phyloP scores from a whole-genome alignment of 2,888 invertebrate species.

The Poecilobothrus nobilitatus region DNA sequence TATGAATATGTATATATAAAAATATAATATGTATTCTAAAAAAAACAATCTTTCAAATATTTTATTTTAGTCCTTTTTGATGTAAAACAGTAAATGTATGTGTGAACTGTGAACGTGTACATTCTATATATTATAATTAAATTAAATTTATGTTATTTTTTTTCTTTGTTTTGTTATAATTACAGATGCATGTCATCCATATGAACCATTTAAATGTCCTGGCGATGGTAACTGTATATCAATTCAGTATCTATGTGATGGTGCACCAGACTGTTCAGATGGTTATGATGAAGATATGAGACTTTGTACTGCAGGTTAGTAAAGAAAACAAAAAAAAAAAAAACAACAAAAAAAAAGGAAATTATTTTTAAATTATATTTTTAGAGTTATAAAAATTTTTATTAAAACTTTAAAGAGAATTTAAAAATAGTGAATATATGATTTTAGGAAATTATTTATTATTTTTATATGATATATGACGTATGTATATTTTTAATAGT shows the following conservation, averaged over 20 bases:
- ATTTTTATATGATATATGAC: background rate
- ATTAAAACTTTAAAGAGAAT: background rate
- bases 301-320: constrained; percentile 85
- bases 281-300: constrained; percentile 93
- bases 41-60: too few species aligned
- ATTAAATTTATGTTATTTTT: background rate
- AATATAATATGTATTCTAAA: too few species aligned
- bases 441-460: constrained; percentile 17
- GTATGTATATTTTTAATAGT: too few species aligned
- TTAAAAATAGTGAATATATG: too few species aligned
- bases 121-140: too few species aligned
- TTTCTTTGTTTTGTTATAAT: constrained; percentile 20
- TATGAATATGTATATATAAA: too few species aligned
- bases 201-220: constrained; percentile 94
- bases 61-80: too few species aligned
- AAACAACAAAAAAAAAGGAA: too few species aligned
- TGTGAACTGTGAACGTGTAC: too few species aligned
- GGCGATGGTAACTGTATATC: constrained; percentile 91
- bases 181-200: constrained; percentile 77
- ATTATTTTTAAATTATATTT: background rate
- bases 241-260: constrained; percentile 92
- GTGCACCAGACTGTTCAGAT: constrained; percentile 87
- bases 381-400: background rate
- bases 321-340: too few species aligned
- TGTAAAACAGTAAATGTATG: too few species aligned